Percentiles rank a stretch among this genome's conserved stretches.
These are phyloP conservation scores for Danio albolineatus DNA, from an alignment of 2,797 vertebrate genomes.

Conservation along the genomic window DNA sequence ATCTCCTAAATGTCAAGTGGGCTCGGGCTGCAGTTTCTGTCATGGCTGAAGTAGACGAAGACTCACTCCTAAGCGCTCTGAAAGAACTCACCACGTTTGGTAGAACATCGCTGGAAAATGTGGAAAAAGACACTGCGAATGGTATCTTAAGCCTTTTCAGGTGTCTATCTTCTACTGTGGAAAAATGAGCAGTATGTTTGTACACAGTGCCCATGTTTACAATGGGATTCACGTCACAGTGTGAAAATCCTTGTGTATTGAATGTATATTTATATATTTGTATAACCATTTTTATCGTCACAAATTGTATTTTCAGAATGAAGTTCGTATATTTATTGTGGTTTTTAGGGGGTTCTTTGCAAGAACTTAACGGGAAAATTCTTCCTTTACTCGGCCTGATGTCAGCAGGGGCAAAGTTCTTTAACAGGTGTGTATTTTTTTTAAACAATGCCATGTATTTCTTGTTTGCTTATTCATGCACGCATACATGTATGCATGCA, in stretches of 20 bases:
- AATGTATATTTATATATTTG: too few species aligned
- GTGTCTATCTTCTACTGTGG: neutral
- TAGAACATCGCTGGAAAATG: conserved; percentile 35
- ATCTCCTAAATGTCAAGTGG: neutral
- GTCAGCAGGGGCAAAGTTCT: conserved; percentile 67
- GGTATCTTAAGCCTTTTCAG: conserved; percentile 20
- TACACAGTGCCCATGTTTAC: too few species aligned
- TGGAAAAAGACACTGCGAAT: conserved; percentile 32
- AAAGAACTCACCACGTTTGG: conserved; percentile 34
- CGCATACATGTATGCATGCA: too few species aligned
- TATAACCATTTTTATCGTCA: neutral
- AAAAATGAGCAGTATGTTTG: too few species aligned
- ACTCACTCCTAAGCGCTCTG: conserved; percentile 34
- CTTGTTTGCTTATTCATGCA: too few species aligned
- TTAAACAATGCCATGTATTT: neutral
- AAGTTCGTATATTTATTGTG: neutral
- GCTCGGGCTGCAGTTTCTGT: neutral
- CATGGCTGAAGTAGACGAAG: conserved; percentile 4
- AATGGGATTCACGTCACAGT: neutral
- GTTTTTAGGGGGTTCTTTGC: conserved; percentile 64
- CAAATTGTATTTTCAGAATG: neutral
- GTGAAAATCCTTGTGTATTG: neutral
- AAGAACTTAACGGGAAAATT: conserved; percentile 69
- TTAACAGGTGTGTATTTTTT: conserved; percentile 67
- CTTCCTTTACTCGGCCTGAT: conserved; percentile 72